Percentiles rank a stretch among this genome's conserved stretches.
These are phyloP conservation scores for Acanthosoma haemorrhoidale DNA, from an alignment of 2,888 invertebrate species.

Conservation along the genomic window DNA sequence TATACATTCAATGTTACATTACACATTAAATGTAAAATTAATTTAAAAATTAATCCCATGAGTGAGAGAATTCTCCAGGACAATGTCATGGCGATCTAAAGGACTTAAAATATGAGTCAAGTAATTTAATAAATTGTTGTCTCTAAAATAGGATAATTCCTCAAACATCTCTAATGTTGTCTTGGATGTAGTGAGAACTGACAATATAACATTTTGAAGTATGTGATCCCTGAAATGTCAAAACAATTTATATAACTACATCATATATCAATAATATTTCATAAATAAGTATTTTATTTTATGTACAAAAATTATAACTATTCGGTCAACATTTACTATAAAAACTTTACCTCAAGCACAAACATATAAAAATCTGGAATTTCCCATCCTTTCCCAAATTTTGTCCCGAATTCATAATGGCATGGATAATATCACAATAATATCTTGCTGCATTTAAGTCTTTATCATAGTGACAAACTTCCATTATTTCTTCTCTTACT, in stretches of 20 bases:
- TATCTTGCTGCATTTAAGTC: conserved; percentile 52
- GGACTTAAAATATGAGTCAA: conserved; percentile 85
- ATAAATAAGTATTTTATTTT: background rate
- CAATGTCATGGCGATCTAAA: conserved; percentile 81
- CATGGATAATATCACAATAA: conserved; percentile 75
- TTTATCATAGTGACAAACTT: conserved; percentile 23
- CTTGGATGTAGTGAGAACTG: conserved; percentile 82
- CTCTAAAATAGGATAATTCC: conserved; percentile 88
- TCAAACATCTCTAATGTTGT: conserved; percentile 88
- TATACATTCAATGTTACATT: background rate
- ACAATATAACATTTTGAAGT: conserved; percentile 84
- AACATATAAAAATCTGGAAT: conserved; percentile 92
- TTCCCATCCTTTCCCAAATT: conserved; percentile 96
- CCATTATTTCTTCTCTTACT: conserved; percentile 41
- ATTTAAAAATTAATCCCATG: conserved; percentile 50
- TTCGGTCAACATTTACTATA: background rate
- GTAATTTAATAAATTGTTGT: conserved; percentile 77
- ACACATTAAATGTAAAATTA: background rate
- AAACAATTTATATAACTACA: background rate
- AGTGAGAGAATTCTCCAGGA: conserved; percentile 79
- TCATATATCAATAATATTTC: background rate
- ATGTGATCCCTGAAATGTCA: conserved; percentile 68
- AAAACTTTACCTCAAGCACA: conserved; percentile 71
- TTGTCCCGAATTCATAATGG: conserved; percentile 77
- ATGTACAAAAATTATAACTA: background rate